These are phyloP conservation scores for Dicranocentrus wangi DNA, from an alignment of 2,888 invertebrate genomes.

Conservation along the genomic window DNA sequence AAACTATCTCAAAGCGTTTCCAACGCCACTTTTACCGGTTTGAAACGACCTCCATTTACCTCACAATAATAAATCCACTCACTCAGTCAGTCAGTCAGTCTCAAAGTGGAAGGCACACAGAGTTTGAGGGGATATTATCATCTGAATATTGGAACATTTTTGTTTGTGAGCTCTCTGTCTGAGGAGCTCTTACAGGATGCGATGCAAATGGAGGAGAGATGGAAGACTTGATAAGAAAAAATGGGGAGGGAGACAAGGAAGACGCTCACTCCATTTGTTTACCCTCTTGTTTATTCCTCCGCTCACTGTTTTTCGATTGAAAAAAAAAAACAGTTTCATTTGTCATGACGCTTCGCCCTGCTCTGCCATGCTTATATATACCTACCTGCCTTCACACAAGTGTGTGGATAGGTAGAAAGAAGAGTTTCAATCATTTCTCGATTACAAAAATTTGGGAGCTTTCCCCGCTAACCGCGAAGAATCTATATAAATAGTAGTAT, in stretches of 20 bases:
- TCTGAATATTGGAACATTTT: too few relatives aligned
- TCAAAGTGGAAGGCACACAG: constrained; percentile 12
- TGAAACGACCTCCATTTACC: constrained; percentile 19
- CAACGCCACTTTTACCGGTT: too few relatives aligned
- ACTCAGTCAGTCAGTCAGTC: neutral
- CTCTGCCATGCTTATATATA: neutral
- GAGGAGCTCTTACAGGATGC: too few relatives aligned
- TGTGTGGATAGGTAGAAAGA: neutral
- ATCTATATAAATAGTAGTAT: constrained; percentile 2
- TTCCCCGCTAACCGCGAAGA: constrained; percentile 31
- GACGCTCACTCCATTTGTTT: constrained; percentile 45
- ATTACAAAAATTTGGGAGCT: constrained; percentile 44
- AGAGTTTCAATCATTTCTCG: constrained; percentile 61
- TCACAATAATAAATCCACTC: constrained; percentile 22
- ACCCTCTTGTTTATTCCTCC: constrained; percentile 45
- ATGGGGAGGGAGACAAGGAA: too few relatives aligned
- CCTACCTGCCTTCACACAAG: too few relatives aligned
- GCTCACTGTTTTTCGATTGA: constrained; percentile 18
- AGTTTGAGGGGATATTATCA: neutral
- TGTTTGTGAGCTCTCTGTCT: too few relatives aligned
- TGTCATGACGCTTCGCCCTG: too few relatives aligned
- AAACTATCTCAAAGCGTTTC: too few relatives aligned
- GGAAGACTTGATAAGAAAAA: too few relatives aligned
- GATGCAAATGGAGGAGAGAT: too few relatives aligned
- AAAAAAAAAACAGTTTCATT: constrained; percentile 10